These are phyloP conservation scores for Watsonalla cultraria DNA, from an alignment of 2,888 invertebrate genomes.

Conservation along the genomic window DNA sequence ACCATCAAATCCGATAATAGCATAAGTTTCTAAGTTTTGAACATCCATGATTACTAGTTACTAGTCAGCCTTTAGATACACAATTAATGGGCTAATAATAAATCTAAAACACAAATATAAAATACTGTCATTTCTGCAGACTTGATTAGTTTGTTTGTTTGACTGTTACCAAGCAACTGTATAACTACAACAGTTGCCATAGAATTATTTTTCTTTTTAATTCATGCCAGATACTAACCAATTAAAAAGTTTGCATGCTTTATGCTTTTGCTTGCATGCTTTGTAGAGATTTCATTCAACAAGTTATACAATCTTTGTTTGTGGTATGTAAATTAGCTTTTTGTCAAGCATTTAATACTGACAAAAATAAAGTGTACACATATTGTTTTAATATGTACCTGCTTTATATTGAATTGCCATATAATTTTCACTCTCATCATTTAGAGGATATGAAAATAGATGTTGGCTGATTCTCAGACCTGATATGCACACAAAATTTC, in stretches of 20 bases:
- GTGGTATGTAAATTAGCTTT: too few species aligned
- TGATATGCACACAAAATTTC: too few species aligned
- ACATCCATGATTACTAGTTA: conserved; percentile 60
- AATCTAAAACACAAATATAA: conserved; percentile 7
- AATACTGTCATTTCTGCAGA: conserved; percentile 5
- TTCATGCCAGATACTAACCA: not conserved
- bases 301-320: too few species aligned
- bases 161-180: conserved; percentile 25
- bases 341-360: too few species aligned
- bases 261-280: not conserved
- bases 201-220: not conserved
- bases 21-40: conserved; percentile 80
- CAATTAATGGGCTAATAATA: conserved; percentile 16
- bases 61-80: conserved; percentile 10
- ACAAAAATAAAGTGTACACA: too few species aligned
- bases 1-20: conserved; percentile 92
- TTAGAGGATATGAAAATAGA: too few species aligned
- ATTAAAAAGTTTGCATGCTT: not conserved
- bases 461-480: too few species aligned
- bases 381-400: too few species aligned
- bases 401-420: too few species aligned
- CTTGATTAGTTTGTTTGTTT: conserved; percentile 2
- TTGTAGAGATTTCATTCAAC: too few species aligned
- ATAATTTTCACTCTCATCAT: too few species aligned
- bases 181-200: not conserved